Base-by-base conservation (phyloP, 64 coral and sea anemone species). In the Platygyra sinensis region DNA sequence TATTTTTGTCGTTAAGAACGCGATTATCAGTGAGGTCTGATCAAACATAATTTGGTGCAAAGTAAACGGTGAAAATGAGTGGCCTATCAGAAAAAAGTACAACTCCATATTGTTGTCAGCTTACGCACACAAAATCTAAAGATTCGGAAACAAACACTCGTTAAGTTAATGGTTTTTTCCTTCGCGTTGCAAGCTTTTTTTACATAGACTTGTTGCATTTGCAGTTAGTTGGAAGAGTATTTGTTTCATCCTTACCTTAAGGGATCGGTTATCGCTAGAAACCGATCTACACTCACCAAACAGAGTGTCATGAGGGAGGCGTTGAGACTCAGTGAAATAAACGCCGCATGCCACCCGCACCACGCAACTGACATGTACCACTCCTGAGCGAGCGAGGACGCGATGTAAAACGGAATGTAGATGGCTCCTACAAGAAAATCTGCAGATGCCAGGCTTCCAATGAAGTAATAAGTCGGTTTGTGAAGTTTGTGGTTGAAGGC, bases 391-490 rank as follows among this genome's bases (percentile, higher is more conserved):
- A 97, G 28, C 10, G 90, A 88, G 64, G 95, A 61, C 17, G 60
- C 77, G 15, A 82, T 87, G 60, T 94, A 96, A 80, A 99, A 94
- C 3, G 97, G 97, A 12, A 91, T 86, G 31, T 93, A 93, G 29
- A 94, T 57, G 13, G 77, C 57, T 9, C 96, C 96, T 10, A 96
- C 86, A 22, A 99, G 77, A 10, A 99, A 67, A 77, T 99, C 97
- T 6, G 97, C 94, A 5, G 72, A 77, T 1, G 94, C 91, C 5
- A 99, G 74, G 49, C 95, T 99, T 24, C 91, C 78, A 4, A 99
- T 85, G 72, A 99, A 96, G 73, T 90, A 95, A 16, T 93, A 96
- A 0, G 97, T 99, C 14, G 94, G 94, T 18, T 87, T 93, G 51
- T 95, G 97, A 10, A 99, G 86, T 25, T 86, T 94, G 63, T 87